These are phyloP conservation scores for Sebastolobus alascanus DNA, from an alignment of 2,797 vertebrate genomes.

Conservation along the genomic window DNA sequence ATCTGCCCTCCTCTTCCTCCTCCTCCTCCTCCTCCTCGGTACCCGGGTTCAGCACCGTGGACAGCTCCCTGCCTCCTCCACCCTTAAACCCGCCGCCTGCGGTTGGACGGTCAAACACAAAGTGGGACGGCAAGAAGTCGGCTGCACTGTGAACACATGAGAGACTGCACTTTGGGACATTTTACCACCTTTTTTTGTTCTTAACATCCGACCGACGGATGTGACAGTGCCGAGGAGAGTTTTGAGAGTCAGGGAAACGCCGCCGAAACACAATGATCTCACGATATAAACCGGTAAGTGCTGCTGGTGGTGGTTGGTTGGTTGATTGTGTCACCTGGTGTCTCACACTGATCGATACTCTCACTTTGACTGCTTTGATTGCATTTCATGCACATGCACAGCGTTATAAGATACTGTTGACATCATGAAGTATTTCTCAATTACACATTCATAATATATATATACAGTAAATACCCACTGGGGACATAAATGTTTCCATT, in stretches of 20 bases:
- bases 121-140: constrained; percentile 25
- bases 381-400: neutral
- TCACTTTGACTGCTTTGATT: neutral
- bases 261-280: constrained; percentile 75
- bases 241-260: constrained; percentile 43
- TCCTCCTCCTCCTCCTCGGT: constrained; percentile 29
- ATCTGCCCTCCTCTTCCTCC: constrained; percentile 22
- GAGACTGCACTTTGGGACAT: neutral
- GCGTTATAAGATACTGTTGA: no score
- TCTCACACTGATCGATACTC: constrained; percentile 12
- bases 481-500: neutral
- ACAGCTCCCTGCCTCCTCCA: constrained; percentile 69
- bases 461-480: neutral
- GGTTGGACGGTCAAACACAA: constrained; percentile 24
- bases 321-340: constrained; percentile 13
- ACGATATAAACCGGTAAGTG: constrained; percentile 84
- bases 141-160: constrained; percentile 51
- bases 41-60: constrained; percentile 85
- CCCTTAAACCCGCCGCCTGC: constrained; percentile 16
- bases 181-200: neutral
- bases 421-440: neutral
- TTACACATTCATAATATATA: neutral
- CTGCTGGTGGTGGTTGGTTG: neutral
- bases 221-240: constrained; percentile 40
- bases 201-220: constrained; percentile 29